Base-by-base conservation (phyloP, 2,113 vertebrate species). In the Urocitellus parryii region DNA sequence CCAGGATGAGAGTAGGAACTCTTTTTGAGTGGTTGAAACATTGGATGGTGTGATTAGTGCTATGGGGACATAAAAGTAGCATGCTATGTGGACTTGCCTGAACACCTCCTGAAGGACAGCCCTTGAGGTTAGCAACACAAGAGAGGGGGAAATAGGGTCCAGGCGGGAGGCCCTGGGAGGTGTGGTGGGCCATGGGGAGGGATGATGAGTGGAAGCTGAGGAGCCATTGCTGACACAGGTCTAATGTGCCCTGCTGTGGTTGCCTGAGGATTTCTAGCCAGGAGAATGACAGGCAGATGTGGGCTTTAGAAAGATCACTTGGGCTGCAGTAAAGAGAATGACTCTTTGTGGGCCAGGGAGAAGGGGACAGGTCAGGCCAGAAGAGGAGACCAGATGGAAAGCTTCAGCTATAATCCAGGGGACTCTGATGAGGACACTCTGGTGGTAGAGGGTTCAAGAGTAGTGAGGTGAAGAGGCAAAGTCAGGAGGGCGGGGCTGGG, bases 241-340 rank as follows among this genome's bases (percentile, higher is more conserved):
- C 87, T 29, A 0, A 22, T 0, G 13, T 16, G 1, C 42, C 25
- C 12, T 6, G 8, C 29, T 5, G 0, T 1, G 18, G 32, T 70
- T 32, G 18, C 34, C 53, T 68, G 87, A 27, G 79, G 78, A 25
- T 72, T 16, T 39, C 88, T 39, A 4, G 48, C 70, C 24, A 1
- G 42, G 17, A 95, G 39, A 6, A 11, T n/a, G 4, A 12, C 0
- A 17, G 17, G 70, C 8, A 51, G 48, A 20, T 2, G 34, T 37
- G 2, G 4, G 1, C 25, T 29, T 67, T 5, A 18, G 90, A 22
- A 83, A 84, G 95, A 34, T 32, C 34, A 27, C 14, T 20, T 1
- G 17, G 51, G 29, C 63, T 67, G 20, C 51, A 25, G 4, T 10
- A 27, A 61, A 72, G 48, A 58, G 37, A 42, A 13, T 16, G 72